Evolutionary conservation across 2,888 invertebrate genomes (phyloP).

Genomic region (Melinaea menophilus): DNA sequence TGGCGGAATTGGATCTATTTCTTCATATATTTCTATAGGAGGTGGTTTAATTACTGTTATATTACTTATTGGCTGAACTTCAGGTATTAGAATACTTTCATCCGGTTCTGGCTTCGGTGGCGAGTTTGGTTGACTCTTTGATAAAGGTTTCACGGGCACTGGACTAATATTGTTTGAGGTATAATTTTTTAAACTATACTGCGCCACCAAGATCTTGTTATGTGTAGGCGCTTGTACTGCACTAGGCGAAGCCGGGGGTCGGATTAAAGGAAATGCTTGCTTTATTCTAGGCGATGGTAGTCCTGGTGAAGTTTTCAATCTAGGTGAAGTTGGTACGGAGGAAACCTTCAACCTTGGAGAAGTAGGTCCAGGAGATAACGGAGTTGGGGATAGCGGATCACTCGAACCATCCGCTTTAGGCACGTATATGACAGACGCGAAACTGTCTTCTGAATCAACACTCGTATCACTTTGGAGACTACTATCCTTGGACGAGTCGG

Average conservation of each 20-base stretch:
- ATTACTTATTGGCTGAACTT: slow-evolving; percentile 50
- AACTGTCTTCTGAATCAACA: slow-evolving; percentile 95
- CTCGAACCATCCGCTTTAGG: slow-evolving; percentile 85
- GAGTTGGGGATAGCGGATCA: slow-evolving; percentile 79
- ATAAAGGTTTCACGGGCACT: slow-evolving; percentile 59
- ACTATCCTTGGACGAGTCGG: slow-evolving; percentile 92
- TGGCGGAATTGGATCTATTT: slow-evolving; percentile 64
- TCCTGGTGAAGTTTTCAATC: slow-evolving; percentile 83
- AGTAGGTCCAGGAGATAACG: slow-evolving; percentile 79
- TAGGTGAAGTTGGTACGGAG: slow-evolving; percentile 87
- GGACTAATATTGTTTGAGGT: slow-evolving; percentile 50
- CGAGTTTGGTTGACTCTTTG: slow-evolving; percentile 72
- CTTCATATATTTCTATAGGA: slow-evolving; percentile 62
- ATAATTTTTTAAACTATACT: slow-evolving; percentile 76
- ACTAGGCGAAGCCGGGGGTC: slow-evolving; percentile 79
- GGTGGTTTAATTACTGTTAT: slow-evolving; percentile 54
- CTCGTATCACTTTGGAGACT: slow-evolving; percentile 96
- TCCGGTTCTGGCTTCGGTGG: slow-evolving; percentile 70
- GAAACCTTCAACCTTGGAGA: slow-evolving; percentile 81
- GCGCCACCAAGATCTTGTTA: slow-evolving; percentile 78
- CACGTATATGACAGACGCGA: slow-evolving; percentile 94
- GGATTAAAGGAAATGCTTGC: slow-evolving; percentile 79
- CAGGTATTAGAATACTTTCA: slow-evolving; percentile 51
- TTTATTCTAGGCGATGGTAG: slow-evolving; percentile 82
- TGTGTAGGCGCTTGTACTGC: slow-evolving; percentile 68